Percentiles rank a stretch among this genome's conserved stretches.
Evolutionary conservation across 2,888 invertebrate species (phyloP).

Genomic region (Tachina grossa): DNA sequence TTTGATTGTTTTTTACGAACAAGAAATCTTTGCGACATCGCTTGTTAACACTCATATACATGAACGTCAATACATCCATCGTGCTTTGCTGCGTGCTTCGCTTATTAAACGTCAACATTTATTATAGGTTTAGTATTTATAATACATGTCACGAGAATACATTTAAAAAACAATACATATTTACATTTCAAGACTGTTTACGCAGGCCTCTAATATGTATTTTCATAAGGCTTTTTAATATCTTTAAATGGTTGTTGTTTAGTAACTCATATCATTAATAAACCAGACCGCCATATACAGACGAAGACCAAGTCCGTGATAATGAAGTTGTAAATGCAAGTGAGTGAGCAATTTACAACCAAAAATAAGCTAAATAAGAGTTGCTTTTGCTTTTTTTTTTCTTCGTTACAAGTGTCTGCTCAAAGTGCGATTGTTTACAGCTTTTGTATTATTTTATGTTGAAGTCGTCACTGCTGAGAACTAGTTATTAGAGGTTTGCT

Average conservation of each 20-base stretch:
- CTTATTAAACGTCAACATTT: too few species aligned
- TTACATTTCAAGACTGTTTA: too few species aligned
- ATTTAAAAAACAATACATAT: too few species aligned
- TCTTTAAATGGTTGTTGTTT: background rate
- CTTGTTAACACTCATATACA: too few species aligned
- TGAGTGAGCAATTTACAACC: background rate
- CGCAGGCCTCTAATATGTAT: too few species aligned
- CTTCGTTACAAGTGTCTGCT: slow-evolving; percentile 6
- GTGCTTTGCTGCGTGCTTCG: too few species aligned
- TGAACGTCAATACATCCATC: too few species aligned
- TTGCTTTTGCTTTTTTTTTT: background rate
- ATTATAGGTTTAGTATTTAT: too few species aligned
- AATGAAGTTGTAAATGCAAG: slow-evolving; percentile 28
- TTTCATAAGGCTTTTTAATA: too few species aligned
- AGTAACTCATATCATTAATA: background rate
- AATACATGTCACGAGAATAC: too few species aligned
- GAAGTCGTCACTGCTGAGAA: background rate
- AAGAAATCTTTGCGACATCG: too few species aligned
- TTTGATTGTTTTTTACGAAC: too few species aligned
- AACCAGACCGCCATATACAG: slow-evolving; percentile 11
- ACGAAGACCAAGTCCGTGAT: slow-evolving; percentile 27
- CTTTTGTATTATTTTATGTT: background rate
- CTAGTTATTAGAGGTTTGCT: background rate
- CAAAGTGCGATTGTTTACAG: background rate
- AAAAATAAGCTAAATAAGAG: slow-evolving; percentile 16